phyloP scores from a whole-genome alignment of 2,797 vertebrate species.

The Fundulus diaphanus region DNA sequence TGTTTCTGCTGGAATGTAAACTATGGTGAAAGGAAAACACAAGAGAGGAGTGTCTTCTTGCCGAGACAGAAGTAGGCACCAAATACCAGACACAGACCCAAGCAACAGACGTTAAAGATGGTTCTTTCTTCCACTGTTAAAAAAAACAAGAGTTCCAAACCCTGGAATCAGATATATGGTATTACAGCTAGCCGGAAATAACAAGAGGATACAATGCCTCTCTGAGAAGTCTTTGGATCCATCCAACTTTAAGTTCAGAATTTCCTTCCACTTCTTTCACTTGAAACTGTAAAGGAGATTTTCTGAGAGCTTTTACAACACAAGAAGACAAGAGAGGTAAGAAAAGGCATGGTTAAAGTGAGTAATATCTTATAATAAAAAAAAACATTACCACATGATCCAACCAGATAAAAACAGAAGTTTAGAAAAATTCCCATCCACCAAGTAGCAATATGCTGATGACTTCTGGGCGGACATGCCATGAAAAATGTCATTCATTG shows the following conservation, averaged over 20 bases:
- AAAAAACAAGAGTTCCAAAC: constrained; percentile 37
- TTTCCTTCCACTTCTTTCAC: background rate
- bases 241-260: background rate
- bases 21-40: constrained; percentile 56
- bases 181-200: constrained; percentile 3
- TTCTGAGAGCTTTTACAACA: background rate
- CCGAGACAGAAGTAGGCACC: constrained; percentile 20
- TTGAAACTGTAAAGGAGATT: background rate
- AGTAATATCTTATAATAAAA: background rate
- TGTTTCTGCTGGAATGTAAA: constrained; percentile 44
- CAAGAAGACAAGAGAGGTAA: background rate
- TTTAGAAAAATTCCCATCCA: background rate
- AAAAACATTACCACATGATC: background rate
- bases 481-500: background rate
- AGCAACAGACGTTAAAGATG: constrained; percentile 20
- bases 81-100: constrained; percentile 23
- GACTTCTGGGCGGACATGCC: background rate
- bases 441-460: background rate
- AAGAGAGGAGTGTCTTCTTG: constrained; percentile 27
- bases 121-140: constrained; percentile 27
- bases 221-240: background rate
- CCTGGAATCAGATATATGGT: constrained; percentile 8
- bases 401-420: background rate
- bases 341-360: background rate
- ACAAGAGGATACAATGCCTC: background rate